Percentiles rank a stretch among this genome's conserved stretches.
Evolutionary conservation across 2,888 invertebrate genomes (phyloP).

Genomic region (Halictus ligatus): DNA sequence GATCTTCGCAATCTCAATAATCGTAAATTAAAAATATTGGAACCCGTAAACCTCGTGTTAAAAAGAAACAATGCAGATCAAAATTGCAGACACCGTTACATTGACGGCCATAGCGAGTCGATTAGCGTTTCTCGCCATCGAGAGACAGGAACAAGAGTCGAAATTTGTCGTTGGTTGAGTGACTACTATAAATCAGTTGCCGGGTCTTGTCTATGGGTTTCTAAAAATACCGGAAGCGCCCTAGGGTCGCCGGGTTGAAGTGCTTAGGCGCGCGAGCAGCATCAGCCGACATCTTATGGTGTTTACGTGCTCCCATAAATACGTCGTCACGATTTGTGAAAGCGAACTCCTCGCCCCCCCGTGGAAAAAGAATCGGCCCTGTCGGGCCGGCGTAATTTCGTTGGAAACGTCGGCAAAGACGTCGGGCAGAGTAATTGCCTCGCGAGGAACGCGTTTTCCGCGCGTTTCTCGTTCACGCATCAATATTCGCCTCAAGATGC

Average conservation of each 20-base stretch:
- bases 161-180: slow-evolving; percentile 53
- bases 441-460: slow-evolving; percentile 14
- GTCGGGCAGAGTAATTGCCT: slow-evolving; percentile 29
- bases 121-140: not conserved
- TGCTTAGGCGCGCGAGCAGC: slow-evolving; percentile 31
- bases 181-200: slow-evolving; percentile 70
- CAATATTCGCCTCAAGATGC: slow-evolving; percentile 62
- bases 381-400: not conserved
- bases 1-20: no score
- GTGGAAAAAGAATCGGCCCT: slow-evolving; percentile 17
- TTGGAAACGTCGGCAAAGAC: slow-evolving; percentile 3
- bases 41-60: no score
- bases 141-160: slow-evolving; percentile 6
- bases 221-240: slow-evolving; percentile 66
- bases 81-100: no score
- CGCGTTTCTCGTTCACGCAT: slow-evolving; percentile 62
- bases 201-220: slow-evolving; percentile 71
- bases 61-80: no score
- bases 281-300: slow-evolving; percentile 28
- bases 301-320: slow-evolving; percentile 64
- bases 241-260: slow-evolving; percentile 34
- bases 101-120: not conserved
- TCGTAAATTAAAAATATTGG: no score
- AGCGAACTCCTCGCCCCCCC: slow-evolving; percentile 41
- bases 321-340: slow-evolving; percentile 68